Evolutionary conservation across 92 coral and sea anemone genomes (phyloP).

Genomic region (Anthopleura xanthogrammica): DNA sequence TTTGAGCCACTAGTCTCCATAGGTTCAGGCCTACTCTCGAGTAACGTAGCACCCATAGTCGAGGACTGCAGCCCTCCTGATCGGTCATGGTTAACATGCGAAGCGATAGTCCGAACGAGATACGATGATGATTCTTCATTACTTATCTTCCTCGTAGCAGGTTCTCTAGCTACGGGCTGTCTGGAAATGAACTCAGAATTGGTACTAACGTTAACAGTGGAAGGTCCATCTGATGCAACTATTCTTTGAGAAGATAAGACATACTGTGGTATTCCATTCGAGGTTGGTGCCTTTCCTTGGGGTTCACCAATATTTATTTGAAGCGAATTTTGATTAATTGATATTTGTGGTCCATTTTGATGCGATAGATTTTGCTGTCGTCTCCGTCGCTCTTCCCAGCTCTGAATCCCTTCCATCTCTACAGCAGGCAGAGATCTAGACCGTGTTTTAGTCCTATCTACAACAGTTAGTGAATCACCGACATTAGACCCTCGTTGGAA

Average conservation of each 20-base stretch:
- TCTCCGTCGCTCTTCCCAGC: constrained; percentile 32
- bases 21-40: constrained; percentile 58
- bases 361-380: constrained; percentile 13
- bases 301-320: constrained; percentile 45
- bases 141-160: constrained; percentile 41
- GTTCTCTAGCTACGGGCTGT: constrained; percentile 78
- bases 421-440: constrained; percentile 64
- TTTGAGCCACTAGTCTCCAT: constrained; percentile 3
- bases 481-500: constrained; percentile 70
- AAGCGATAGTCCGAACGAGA: constrained; percentile 50
- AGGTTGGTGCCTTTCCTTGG: constrained; percentile 28
- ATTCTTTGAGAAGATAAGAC: constrained; percentile 73
- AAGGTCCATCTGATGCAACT: constrained; percentile 61
- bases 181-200: constrained; percentile 77
- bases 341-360: constrained; percentile 45
- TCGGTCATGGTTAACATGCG: constrained; percentile 60
- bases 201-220: constrained; percentile 71
- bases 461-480: constrained; percentile 64
- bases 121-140: constrained; percentile 57
- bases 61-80: constrained; percentile 60
- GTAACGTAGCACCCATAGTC: constrained; percentile 69
- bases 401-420: constrained; percentile 55
- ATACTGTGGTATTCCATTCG: constrained; percentile 62
- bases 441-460: constrained; percentile 64
- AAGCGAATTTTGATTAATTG: constrained; percentile 42